Conservation (phyloP, 2,113 vertebrate species). For the Myiozetetes cayanensis region DNA sequence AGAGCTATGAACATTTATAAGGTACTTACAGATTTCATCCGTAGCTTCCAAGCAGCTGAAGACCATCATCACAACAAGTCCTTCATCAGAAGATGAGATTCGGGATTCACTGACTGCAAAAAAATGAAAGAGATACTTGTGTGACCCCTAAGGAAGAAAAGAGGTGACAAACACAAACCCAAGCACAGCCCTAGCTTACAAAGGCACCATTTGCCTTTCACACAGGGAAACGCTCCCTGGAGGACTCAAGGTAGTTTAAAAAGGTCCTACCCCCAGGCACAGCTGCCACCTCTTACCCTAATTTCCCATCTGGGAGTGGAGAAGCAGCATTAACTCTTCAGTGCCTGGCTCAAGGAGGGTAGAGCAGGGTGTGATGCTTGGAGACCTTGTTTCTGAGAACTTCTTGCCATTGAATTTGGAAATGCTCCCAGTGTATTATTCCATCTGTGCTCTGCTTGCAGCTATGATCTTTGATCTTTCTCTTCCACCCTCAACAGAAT, state of each 20-base stretch:
- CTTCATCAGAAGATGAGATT: neutral
- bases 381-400: neutral
- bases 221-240: fast-evolving
- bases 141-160: neutral
- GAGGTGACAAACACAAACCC: fast-evolving
- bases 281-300: neutral
- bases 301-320: neutral
- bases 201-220: fast-evolving
- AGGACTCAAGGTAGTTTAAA: neutral
- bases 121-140: neutral
- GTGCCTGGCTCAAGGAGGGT: neutral
- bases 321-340: neutral
- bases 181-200: fast-evolving
- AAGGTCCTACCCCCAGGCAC: neutral
- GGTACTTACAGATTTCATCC: neutral
- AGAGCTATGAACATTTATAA: neutral
- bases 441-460: neutral
- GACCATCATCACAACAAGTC: neutral
- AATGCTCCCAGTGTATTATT: neutral
- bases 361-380: fast-evolving
- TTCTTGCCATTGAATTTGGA: neutral
- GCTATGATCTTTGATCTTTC: neutral
- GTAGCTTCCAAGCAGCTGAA: neutral
- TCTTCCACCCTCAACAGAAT: neutral
- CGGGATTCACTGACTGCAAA: neutral